Conservation (phyloP, 2,797 vertebrate species). For the Propithecus perrieri region DNA sequence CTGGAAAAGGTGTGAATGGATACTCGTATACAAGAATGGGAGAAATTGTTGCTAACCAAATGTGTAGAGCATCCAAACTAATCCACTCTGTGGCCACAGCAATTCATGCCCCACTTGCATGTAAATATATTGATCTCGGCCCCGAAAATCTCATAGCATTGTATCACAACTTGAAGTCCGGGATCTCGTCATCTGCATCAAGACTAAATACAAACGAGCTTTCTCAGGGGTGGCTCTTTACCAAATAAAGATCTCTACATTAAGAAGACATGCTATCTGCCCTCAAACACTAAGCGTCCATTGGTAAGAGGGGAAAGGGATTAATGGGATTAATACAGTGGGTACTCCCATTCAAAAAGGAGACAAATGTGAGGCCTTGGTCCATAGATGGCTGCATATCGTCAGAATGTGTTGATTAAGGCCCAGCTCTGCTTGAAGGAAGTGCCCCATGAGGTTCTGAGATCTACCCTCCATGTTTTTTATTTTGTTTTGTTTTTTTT, state of each 20-base stretch:
- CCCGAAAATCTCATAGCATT: background rate
- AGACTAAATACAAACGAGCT: background rate
- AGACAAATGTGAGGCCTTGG: background rate
- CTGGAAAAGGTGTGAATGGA: background rate
- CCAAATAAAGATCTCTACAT: background rate
- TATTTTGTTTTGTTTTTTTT: background rate
- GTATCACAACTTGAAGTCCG: background rate
- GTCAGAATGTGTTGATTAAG: background rate
- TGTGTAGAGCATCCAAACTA: background rate
- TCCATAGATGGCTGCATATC: background rate
- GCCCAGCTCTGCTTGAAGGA: background rate
- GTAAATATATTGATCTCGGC: background rate
- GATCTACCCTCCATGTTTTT: background rate
- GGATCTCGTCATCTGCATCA: background rate
- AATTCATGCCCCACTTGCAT: background rate
- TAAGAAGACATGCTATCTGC: background rate
- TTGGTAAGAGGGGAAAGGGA: background rate
- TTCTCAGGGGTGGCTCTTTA: background rate
- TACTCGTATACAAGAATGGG: background rate
- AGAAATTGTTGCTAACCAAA: background rate
- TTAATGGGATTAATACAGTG: background rate
- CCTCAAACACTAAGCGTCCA: background rate
- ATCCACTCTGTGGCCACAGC: background rate
- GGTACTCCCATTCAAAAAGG: background rate
- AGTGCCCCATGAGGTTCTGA: background rate